Conservation (phyloP, 2,113 vertebrate genomes). For the Sakesphorus luctuosus region DNA sequence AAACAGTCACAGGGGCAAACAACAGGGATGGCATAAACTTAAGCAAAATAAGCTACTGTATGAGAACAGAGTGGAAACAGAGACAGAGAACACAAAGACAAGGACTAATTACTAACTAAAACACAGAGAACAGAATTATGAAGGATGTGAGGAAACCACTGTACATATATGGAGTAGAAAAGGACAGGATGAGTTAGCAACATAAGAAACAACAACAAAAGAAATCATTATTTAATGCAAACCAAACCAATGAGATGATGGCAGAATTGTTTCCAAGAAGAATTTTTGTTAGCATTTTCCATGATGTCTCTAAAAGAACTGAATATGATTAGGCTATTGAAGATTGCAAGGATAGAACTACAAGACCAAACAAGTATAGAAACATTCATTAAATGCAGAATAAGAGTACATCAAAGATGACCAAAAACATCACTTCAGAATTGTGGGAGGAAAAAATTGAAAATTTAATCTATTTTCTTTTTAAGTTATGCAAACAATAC, state of each 20-base stretch:
- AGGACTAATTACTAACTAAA: neutral
- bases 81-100: neutral
- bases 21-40: neutral
- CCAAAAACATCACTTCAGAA: constrained; percentile 15
- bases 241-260: neutral
- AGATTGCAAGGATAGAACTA: neutral
- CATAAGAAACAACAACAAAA: neutral
- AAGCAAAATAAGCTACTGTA: neutral
- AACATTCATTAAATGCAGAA: constrained; percentile 39
- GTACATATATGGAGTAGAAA: neutral
- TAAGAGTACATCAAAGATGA: constrained; percentile 46
- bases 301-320: neutral
- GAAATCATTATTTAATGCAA: neutral
- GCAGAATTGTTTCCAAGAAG: neutral
- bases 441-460: constrained; percentile 37
- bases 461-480: constrained; percentile 66
- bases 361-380: neutral
- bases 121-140: neutral
- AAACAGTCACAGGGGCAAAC: neutral
- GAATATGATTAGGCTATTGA: neutral
- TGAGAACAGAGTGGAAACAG: neutral
- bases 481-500: constrained; percentile 57
- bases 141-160: neutral
- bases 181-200: neutral
- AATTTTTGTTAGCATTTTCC: neutral